Percentiles rank a stretch among this genome's conserved stretches.
Evolutionary conservation across 1,140 invertebrate species (phyloP).

Genomic region (Phortica variegata): DNA sequence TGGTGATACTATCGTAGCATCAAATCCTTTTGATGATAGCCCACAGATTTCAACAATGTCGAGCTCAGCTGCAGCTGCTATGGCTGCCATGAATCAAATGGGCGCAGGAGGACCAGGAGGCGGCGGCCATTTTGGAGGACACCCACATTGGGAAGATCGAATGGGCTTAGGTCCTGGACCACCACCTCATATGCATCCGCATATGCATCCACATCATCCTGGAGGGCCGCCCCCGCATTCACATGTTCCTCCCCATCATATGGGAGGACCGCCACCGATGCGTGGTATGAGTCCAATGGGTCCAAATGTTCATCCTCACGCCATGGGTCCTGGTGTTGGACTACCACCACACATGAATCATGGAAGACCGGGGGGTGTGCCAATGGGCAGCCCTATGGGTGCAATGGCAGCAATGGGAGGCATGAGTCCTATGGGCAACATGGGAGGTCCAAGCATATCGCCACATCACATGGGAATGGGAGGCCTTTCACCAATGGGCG

Average conservation of each 20-base stretch:
- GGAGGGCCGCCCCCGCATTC: slow-evolving; percentile 58
- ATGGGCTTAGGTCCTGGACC: slow-evolving; percentile 61
- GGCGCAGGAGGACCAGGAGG: slow-evolving; percentile 37
- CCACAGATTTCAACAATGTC: slow-evolving; percentile 62
- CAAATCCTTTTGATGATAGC: slow-evolving; percentile 94
- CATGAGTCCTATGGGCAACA: slow-evolving; percentile 65
- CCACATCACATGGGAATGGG: slow-evolving; percentile 66
- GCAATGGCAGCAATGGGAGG: slow-evolving; percentile 58
- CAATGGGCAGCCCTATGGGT: slow-evolving; percentile 57
- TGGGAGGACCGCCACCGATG: slow-evolving; percentile 64
- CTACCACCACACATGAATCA: slow-evolving; percentile 55
- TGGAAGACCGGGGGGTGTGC: slow-evolving; percentile 41
- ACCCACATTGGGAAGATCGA: slow-evolving; percentile 60
- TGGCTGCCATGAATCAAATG: slow-evolving; percentile 62
- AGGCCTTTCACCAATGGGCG: slow-evolving; percentile 66
- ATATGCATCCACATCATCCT: slow-evolving; percentile 58
- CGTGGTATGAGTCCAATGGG: slow-evolving; percentile 71
- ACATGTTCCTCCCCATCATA: slow-evolving; percentile 57
- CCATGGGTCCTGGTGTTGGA: slow-evolving; percentile 49
- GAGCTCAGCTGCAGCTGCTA: slow-evolving; percentile 58
- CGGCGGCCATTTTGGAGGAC: slow-evolving; percentile 24
- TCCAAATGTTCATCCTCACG: slow-evolving; percentile 45
- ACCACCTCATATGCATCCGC: slow-evolving; percentile 59
- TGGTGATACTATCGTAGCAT: slow-evolving; percentile 90
- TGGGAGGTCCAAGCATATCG: slow-evolving; percentile 61